These are phyloP conservation scores for Drosophila fulvimacula DNA, from an alignment of 2,888 invertebrate genomes.

Conservation along the genomic window DNA sequence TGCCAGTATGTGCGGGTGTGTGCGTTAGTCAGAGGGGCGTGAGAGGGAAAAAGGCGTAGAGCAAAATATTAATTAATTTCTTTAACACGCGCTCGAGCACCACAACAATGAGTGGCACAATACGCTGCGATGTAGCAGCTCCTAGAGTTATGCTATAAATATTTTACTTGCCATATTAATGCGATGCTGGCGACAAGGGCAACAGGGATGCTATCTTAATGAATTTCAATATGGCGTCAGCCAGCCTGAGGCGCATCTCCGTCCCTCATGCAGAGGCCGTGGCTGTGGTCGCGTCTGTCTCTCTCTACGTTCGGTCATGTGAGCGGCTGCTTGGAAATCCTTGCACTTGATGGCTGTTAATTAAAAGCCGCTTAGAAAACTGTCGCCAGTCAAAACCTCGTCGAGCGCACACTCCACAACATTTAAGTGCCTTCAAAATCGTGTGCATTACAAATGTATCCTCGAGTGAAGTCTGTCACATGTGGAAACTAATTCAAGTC, in stretches of 20 bases:
- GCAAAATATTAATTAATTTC: slow-evolving; percentile 80
- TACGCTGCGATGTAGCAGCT: slow-evolving; percentile 63
- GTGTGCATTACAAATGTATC: slow-evolving; percentile 47
- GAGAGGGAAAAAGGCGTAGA: slow-evolving; percentile 27
- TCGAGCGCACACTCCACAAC: slow-evolving; percentile 42
- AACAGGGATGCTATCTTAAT: slow-evolving; percentile 65
- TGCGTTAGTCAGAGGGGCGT: slow-evolving; percentile 9
- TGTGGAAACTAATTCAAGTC: slow-evolving; percentile 43
- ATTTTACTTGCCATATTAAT: slow-evolving; percentile 80
- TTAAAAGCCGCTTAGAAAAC: slow-evolving; percentile 76
- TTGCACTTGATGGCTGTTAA: slow-evolving; percentile 78
- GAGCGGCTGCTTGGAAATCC: slow-evolving; percentile 44
- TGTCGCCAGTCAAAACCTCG: slow-evolving; percentile 44
- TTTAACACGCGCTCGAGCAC: slow-evolving; percentile 63
- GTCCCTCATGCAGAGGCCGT: no score
- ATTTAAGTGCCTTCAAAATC: slow-evolving; percentile 63
- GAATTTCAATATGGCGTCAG: slow-evolving; percentile 78
- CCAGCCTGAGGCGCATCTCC: slow-evolving; percentile 22
- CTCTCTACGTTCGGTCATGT: slow-evolving; percentile 18
- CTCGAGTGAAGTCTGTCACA: slow-evolving; percentile 23
- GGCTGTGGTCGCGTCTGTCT: slow-evolving; percentile 1
- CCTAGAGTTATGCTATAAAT: slow-evolving; percentile 80
- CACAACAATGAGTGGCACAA: slow-evolving; percentile 76
- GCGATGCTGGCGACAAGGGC: slow-evolving; percentile 45
- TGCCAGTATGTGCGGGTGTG: slow-evolving; percentile 13